A percentile compares a stretch with the other conserved stretches of the same genome.
Evolutionary conservation across 1,140 invertebrate species (phyloP).

Genomic region (Pantala flavescens): DNA sequence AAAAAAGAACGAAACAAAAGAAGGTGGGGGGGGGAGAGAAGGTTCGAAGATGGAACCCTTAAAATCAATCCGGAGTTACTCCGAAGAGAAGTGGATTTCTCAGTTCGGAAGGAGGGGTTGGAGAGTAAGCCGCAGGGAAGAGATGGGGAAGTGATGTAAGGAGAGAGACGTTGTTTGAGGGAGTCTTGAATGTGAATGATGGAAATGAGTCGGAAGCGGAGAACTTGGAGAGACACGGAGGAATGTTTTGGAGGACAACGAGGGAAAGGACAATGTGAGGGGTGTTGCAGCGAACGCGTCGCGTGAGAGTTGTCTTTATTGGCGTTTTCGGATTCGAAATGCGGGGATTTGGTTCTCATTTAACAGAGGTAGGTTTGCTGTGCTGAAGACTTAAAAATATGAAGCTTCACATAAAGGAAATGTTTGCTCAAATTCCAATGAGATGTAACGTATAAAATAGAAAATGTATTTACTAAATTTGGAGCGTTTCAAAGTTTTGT

Average conservation of each 20-base stretch:
- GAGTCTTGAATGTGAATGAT: background rate
- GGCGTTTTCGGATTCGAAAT: too few relatives aligned
- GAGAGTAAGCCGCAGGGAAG: background rate
- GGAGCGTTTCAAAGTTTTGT: too few relatives aligned
- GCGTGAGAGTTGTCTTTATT: too few relatives aligned
- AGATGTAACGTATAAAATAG: too few relatives aligned
- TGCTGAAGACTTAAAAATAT: too few relatives aligned
- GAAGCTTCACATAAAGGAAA: too few relatives aligned
- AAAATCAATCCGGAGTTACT: slow-evolving; percentile 1
- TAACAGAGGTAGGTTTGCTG: too few relatives aligned
- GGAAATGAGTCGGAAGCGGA: background rate
- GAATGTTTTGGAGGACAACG: background rate
- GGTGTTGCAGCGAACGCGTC: too few relatives aligned
- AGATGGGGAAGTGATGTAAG: background rate
- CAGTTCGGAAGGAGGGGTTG: background rate
- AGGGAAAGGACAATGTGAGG: background rate
- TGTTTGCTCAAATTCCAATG: too few relatives aligned
- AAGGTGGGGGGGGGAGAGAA: background rate
- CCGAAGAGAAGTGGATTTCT: background rate
- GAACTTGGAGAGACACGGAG: background rate
- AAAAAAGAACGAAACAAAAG: too few relatives aligned
- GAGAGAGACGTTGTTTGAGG: background rate
- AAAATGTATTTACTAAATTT: too few relatives aligned
- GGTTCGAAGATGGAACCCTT: background rate
- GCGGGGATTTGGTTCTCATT: too few relatives aligned